phyloP scores from a whole-genome alignment of 2,888 invertebrate genomes.

The Eumacrocentrus americanus region DNA sequence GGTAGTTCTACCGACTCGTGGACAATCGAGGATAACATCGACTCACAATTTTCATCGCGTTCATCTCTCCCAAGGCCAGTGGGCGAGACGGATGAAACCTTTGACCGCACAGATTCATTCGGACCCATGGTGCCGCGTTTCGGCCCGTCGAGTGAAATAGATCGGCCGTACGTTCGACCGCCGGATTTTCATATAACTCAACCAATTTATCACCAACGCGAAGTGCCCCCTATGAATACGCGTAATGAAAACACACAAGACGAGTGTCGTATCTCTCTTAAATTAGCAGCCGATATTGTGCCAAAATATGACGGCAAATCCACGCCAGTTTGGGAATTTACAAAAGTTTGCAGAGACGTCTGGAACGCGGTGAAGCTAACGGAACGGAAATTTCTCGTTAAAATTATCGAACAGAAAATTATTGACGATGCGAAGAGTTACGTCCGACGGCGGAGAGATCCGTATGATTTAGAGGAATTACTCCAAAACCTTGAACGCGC shows the following conservation, averaged over 20 bases:
- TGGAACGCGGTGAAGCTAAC: conserved; percentile 3
- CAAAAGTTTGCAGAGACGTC: conserved; percentile 9
- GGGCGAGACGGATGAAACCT: no score
- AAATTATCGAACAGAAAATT: conserved; percentile 19
- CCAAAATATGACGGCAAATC: conserved; percentile 20
- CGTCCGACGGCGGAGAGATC: background rate
- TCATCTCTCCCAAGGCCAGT: no score
- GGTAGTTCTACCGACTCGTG: no score
- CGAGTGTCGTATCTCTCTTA: conserved; percentile 11
- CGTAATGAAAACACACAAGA: background rate
- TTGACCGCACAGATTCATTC: no score
- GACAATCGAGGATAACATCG: no score
- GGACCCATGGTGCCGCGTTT: no score
- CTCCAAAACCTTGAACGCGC: conserved; percentile 8
- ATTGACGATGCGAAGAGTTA: conserved; percentile 14
- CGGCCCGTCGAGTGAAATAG: no score
- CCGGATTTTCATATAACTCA: no score
- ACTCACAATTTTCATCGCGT: no score
- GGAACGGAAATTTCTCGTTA: conserved; percentile 8
- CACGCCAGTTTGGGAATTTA: conserved; percentile 7
- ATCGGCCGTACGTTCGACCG: no score
- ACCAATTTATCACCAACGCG: no score
- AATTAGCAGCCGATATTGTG: conserved; percentile 19
- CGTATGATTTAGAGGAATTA: conserved; percentile 14
- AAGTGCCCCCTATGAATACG: no score